A percentile compares a stretch with the other conserved stretches of the same genome.
Conservation (phyloP, 2,113 vertebrate species). For the Tor tambroides region DNA sequence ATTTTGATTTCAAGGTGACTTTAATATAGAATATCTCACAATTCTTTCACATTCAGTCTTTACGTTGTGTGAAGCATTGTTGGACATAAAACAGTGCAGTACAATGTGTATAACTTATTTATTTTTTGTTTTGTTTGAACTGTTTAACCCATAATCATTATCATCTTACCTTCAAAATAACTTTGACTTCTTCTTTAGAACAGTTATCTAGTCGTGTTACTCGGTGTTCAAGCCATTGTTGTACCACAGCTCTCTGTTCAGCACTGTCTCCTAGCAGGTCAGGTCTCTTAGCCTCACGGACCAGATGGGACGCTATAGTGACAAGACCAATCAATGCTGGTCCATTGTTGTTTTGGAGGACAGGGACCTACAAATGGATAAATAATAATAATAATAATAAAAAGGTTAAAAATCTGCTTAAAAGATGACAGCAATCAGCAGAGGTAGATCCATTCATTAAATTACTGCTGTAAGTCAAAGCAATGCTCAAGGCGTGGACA, state of each 20-base stretch:
- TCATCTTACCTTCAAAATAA: constrained; percentile 83
- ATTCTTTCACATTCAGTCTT: background rate
- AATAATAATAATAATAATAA: too few species aligned
- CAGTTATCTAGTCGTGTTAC: constrained; percentile 81
- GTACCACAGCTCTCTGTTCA: constrained; percentile 88
- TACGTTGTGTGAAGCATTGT: background rate
- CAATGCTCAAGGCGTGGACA: background rate
- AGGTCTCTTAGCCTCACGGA: constrained; percentile 81
- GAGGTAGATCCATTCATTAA: background rate
- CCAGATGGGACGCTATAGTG: constrained; percentile 90
- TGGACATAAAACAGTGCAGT: background rate
- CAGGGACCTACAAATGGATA: constrained; percentile 78
- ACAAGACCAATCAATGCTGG: constrained; percentile 82
- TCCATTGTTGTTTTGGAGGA: constrained; percentile 88
- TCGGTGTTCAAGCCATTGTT: constrained; percentile 94
- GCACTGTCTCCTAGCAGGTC: constrained; percentile 83
- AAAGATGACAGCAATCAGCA: background rate
- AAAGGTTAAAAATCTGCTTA: background rate
- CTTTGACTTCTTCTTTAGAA: constrained; percentile 79
- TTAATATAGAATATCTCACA: background rate
- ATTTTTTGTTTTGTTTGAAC: background rate
- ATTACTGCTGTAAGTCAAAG: background rate
- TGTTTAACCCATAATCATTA: background rate
- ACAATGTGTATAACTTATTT: background rate
- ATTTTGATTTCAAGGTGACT: too few species aligned